These are phyloP conservation scores for Netelia inedita DNA, from an alignment of 2,888 invertebrate genomes.

Conservation along the genomic window DNA sequence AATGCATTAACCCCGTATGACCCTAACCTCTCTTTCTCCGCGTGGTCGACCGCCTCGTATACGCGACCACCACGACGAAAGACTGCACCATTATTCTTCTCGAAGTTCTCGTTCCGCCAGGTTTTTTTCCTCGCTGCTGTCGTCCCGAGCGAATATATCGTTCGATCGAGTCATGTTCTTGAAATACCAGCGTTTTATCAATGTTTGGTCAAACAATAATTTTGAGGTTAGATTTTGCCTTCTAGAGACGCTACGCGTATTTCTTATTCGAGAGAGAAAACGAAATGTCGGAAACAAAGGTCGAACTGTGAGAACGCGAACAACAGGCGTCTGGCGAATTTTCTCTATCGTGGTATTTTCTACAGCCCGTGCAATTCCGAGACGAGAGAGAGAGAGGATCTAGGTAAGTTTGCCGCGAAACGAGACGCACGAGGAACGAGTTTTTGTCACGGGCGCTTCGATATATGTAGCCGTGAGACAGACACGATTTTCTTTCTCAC, in stretches of 20 bases:
- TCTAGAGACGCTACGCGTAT: neutral
- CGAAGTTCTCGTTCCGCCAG: slow-evolving; percentile 32
- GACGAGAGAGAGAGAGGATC: slow-evolving; percentile 13
- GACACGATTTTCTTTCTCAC: slow-evolving; percentile 38
- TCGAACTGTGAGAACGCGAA: slow-evolving; percentile 53
- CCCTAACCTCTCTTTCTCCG: slow-evolving; percentile 28
- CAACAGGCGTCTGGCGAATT: slow-evolving; percentile 51
- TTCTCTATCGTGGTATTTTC: slow-evolving; percentile 16
- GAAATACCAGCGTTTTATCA: neutral
- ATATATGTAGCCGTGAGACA: slow-evolving; percentile 24
- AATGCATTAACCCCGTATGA: slow-evolving; percentile 66
- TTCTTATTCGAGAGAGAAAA: neutral
- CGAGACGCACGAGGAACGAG: slow-evolving; percentile 47
- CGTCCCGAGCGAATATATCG: neutral
- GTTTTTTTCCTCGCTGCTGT: slow-evolving; percentile 36
- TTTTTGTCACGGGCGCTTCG: slow-evolving; percentile 65
- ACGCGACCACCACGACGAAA: slow-evolving; percentile 26
- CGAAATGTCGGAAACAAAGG: slow-evolving; percentile 22
- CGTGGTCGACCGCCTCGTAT: slow-evolving; percentile 9
- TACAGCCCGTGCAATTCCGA: neutral
- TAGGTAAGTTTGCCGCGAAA: slow-evolving; percentile 31
- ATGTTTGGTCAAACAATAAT: neutral
- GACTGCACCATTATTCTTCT: slow-evolving; percentile 54
- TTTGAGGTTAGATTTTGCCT: neutral
- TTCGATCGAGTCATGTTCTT: neutral